Evolutionary conservation across 2,113 vertebrate species (phyloP).

Genomic region (Australoheros scitulus): DNA sequence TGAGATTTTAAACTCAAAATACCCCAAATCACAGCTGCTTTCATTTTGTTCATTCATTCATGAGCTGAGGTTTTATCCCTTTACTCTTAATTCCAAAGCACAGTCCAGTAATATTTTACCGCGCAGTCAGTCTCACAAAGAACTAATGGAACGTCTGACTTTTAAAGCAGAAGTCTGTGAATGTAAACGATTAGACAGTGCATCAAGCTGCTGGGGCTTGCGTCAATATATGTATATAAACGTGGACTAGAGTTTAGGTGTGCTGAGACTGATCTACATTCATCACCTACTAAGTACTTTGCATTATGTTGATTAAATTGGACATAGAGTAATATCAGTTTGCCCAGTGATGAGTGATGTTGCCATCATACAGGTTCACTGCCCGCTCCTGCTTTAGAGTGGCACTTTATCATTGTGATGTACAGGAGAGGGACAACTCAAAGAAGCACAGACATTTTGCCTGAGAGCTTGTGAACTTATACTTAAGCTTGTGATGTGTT

Average conservation of each 20-base stretch:
- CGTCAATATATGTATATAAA: background rate
- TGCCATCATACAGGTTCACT: background rate
- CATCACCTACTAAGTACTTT: slow-evolving; percentile 2
- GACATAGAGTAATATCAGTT: background rate
- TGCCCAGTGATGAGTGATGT: background rate
- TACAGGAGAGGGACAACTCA: background rate
- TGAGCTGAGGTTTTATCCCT: background rate
- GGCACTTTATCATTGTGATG: background rate
- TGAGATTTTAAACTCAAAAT: background rate
- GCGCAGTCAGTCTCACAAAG: background rate
- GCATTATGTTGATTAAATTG: background rate
- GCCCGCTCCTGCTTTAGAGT: background rate
- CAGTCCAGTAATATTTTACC: slow-evolving; percentile 2
- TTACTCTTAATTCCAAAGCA: background rate
- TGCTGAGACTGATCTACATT: background rate
- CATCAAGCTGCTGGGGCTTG: background rate
- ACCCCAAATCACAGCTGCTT: background rate
- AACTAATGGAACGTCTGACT: slow-evolving; percentile 27
- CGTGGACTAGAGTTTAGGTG: background rate
- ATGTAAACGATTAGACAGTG: slow-evolving; percentile 36
- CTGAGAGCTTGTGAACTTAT: background rate
- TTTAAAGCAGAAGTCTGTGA: slow-evolving; percentile 20
- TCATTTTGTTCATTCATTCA: background rate
- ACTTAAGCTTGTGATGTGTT: background rate
- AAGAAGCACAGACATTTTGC: background rate